Evolutionary conservation across 1,140 invertebrate species (phyloP).

Genomic region (Zaprionus nigranus): DNA sequence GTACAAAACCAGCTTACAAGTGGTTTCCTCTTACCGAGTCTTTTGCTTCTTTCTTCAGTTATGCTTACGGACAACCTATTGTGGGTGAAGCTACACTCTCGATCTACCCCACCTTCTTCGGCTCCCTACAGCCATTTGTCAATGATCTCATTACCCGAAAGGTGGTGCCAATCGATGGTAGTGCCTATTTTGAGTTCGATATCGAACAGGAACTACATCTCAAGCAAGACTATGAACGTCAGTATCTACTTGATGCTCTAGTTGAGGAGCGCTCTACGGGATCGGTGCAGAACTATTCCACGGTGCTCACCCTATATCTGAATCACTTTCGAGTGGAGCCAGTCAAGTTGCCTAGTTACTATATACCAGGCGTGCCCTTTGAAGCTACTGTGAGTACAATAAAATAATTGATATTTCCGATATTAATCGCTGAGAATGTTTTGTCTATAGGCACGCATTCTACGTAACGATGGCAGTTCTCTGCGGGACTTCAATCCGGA

Average conservation of each 20-base stretch:
- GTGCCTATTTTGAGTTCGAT: conserved; percentile 91
- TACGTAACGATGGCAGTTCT: conserved; percentile 90
- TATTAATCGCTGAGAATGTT: neutral
- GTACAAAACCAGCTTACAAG: neutral
- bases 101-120: conserved; percentile 87
- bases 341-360: conserved; percentile 92
- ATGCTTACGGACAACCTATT: conserved; percentile 90
- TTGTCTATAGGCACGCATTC: conserved; percentile 57
- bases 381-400: conserved; percentile 88
- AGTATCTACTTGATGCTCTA: conserved; percentile 89
- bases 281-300: conserved; percentile 90
- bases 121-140: conserved; percentile 80
- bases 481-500: conserved; percentile 88
- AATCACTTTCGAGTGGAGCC: conserved; percentile 93
- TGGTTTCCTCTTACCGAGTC: no score
- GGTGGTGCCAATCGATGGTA: conserved; percentile 92
- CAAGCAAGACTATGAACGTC: conserved; percentile 90
- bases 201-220: conserved; percentile 89
- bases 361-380: conserved; percentile 94
- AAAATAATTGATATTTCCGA: neutral
- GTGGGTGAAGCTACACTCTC: conserved; percentile 90
- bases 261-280: conserved; percentile 92
- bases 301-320: conserved; percentile 89
- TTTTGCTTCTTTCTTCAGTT: conserved; percentile 81
- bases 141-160: conserved; percentile 87